A percentile compares a stretch with the other conserved stretches of the same genome.
Evolutionary conservation across 2,888 invertebrate species (phyloP).

Genomic region (Branchellion lobata): DNA sequence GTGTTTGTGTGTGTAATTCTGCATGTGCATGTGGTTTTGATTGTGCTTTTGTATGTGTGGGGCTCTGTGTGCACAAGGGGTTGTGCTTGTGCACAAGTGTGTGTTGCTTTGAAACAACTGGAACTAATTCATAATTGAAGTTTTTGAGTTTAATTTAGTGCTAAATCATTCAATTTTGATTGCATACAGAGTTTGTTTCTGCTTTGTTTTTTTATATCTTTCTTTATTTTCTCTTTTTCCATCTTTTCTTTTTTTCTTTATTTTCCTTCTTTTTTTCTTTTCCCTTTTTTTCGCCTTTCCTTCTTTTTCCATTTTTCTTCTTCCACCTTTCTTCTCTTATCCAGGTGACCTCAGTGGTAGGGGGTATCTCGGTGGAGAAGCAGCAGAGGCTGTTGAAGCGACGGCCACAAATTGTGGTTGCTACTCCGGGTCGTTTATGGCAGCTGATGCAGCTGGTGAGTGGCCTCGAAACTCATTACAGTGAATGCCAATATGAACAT

Average conservation of each 20-base stretch:
- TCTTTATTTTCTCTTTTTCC: no score
- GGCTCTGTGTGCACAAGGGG: neutral
- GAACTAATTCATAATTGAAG: no score
- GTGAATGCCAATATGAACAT: no score
- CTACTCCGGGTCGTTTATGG: conserved; percentile 95
- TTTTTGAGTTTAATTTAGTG: no score
- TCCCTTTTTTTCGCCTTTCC: no score
- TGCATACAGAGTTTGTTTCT: no score
- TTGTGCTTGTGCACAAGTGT: neutral
- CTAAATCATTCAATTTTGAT: no score
- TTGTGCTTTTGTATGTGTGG: neutral
- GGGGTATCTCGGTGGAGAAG: conserved; percentile 89
- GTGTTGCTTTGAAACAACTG: neutral
- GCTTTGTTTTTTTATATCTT: no score
- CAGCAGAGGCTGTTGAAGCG: conserved; percentile 82
- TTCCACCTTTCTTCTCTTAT: no score
- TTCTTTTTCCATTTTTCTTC: no score
- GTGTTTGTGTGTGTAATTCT: conserved; percentile 9
- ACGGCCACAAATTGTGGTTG: conserved; percentile 87
- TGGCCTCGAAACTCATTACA: neutral
- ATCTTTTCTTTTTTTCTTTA: no score
- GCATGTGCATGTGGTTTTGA: neutral
- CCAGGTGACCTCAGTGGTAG: conserved; percentile 71
- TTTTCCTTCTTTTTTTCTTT: no score
- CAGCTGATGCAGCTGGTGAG: conserved; percentile 77